These are phyloP conservation scores for Anas capensis DNA, from an alignment of 2,797 vertebrate species.

Conservation along the genomic window DNA sequence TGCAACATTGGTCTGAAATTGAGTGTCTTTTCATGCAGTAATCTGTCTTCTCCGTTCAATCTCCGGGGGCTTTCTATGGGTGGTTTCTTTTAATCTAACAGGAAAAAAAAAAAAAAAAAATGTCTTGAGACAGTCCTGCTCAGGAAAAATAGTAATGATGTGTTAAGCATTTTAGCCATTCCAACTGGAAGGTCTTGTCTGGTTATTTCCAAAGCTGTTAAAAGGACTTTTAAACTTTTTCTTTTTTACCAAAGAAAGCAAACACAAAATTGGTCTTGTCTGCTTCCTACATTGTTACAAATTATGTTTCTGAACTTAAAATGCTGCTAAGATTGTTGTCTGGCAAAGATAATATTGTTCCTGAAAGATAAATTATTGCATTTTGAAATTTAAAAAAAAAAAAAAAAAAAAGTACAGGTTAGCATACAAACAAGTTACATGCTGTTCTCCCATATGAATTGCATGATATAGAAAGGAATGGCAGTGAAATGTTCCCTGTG, in stretches of 20 bases:
- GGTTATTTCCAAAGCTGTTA: conserved; percentile 20
- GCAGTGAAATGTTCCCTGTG: background rate
- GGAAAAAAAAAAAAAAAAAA: background rate
- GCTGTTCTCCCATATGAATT: background rate
- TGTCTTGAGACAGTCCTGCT: background rate
- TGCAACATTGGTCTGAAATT: background rate
- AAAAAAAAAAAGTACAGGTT: background rate
- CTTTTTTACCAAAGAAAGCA: background rate
- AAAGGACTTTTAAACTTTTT: background rate
- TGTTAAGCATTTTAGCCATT: background rate
- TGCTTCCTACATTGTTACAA: background rate
- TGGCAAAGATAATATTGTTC: background rate
- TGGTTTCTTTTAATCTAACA: background rate
- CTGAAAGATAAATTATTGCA: background rate
- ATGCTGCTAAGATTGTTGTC: background rate
- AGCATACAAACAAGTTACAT: background rate
- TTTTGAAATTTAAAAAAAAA: background rate
- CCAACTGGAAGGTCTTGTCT: background rate
- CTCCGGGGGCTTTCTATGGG: background rate
- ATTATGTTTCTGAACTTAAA: background rate
- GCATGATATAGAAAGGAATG: background rate
- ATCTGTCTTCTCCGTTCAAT: background rate
- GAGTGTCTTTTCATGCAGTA: background rate
- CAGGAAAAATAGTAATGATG: background rate
- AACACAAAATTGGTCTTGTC: background rate